These are phyloP conservation scores for Machimus rusticus DNA, from an alignment of 2,888 invertebrate species.

Conservation along the genomic window DNA sequence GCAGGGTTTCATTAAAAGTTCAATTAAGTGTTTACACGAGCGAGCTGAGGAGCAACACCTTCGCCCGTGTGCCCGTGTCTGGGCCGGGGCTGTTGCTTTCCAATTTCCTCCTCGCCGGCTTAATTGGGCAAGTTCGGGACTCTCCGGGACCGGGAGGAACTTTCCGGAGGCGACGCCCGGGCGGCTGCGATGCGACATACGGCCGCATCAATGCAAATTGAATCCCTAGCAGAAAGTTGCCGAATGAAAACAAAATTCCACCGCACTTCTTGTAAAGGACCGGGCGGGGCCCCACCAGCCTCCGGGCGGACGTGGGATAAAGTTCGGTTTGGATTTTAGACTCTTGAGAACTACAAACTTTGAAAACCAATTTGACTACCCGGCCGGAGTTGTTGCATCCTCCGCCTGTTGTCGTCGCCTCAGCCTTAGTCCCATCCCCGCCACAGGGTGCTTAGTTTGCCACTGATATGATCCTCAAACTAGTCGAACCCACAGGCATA, in stretches of 20 bases:
- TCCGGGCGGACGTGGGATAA: not conserved
- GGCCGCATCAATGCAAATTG: slow-evolving; percentile 32
- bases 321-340: not conserved
- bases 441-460: not conserved
- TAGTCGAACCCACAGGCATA: not conserved
- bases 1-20: slow-evolving; percentile 23
- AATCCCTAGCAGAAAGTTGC: slow-evolving; percentile 14
- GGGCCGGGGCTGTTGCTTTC: slow-evolving; percentile 16
- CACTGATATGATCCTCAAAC: not conserved
- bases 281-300: not conserved
- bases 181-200: not conserved
- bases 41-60: not conserved
- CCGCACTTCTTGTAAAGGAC: slow-evolving; percentile 7
- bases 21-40: slow-evolving; percentile 9
- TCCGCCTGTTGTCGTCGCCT: not conserved
- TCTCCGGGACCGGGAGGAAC: not conserved
- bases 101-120: slow-evolving; percentile 13
- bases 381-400: not conserved
- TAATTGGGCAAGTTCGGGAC: slow-evolving; percentile 12
- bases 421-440: not conserved
- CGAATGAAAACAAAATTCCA: slow-evolving; percentile 25
- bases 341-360: slow-evolving; percentile 8
- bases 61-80: not conserved
- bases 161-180: not conserved
- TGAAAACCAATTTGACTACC: slow-evolving; percentile 19